Conservation (phyloP, 1,140 invertebrate genomes). For the Wiebesia pumilae region DNA sequence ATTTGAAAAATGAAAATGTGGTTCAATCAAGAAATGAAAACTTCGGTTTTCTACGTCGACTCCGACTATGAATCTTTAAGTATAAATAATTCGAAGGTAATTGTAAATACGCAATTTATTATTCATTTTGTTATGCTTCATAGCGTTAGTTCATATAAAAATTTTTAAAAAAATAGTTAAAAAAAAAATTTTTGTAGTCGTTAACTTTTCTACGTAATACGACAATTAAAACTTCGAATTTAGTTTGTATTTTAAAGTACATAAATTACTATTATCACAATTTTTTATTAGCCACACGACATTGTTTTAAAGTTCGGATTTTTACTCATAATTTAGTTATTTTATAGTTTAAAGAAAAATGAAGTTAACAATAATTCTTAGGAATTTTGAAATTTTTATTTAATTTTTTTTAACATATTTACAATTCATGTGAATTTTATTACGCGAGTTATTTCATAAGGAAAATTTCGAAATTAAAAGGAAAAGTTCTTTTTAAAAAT, state of each 20-base stretch:
- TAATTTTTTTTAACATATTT: too few relatives aligned
- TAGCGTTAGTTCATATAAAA: background rate
- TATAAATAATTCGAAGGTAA: conserved; percentile 57
- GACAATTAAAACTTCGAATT: background rate
- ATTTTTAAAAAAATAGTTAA: too few relatives aligned
- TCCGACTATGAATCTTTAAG: conserved; percentile 57
- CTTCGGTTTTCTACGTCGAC: conserved; percentile 66
- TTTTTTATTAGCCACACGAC: conserved; percentile 22
- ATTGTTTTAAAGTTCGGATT: background rate
- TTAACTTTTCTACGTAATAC: background rate
- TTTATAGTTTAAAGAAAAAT: background rate
- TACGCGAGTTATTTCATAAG: too few relatives aligned
- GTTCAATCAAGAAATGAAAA: conserved; percentile 59
- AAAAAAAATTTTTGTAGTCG: background rate
- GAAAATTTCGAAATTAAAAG: too few relatives aligned
- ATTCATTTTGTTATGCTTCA: background rate
- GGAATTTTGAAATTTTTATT: background rate
- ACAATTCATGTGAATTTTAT: too few relatives aligned
- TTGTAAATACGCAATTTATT: background rate
- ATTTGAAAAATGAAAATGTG: conserved; percentile 56
- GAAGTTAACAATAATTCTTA: background rate
- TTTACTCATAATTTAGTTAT: background rate
- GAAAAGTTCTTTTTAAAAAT: too few relatives aligned
- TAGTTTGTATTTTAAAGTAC: background rate
- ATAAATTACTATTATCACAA: conserved; percentile 28